Conservation (phyloP, 2,888 invertebrate genomes). For the Melanostoma mellinum region DNA sequence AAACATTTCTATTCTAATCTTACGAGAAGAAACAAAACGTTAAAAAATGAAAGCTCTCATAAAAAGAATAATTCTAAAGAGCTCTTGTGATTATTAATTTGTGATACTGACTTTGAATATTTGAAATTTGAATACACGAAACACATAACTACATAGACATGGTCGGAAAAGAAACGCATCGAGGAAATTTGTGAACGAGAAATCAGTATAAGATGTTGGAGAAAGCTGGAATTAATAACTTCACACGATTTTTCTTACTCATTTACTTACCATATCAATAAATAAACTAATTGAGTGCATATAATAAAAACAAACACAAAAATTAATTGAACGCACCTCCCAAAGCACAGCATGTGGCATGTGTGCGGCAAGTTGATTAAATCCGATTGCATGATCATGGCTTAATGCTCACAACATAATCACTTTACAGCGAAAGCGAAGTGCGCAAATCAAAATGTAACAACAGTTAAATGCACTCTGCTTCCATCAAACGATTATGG, state of each 20-base stretch:
- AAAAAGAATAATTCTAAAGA: too few relatives aligned
- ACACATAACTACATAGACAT: too few relatives aligned
- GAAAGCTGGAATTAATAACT: too few relatives aligned
- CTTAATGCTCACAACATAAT: slow-evolving; percentile 55
- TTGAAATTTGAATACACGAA: too few relatives aligned
- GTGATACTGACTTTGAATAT: too few relatives aligned
- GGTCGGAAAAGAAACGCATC: too few relatives aligned
- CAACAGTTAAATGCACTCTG: background rate
- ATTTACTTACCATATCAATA: slow-evolving; percentile 44
- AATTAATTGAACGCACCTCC: slow-evolving; percentile 41
- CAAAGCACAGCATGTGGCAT: slow-evolving; percentile 54
- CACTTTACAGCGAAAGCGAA: slow-evolving; percentile 37
- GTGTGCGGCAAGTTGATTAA: slow-evolving; percentile 48
- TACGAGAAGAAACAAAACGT: too few relatives aligned
- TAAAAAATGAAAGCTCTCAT: too few relatives aligned
- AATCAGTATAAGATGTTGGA: too few relatives aligned
- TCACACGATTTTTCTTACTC: background rate
- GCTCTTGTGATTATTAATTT: too few relatives aligned
- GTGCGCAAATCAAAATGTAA: slow-evolving; percentile 2
- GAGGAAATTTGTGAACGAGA: too few relatives aligned
- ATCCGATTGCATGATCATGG: slow-evolving; percentile 60
- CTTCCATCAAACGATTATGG: slow-evolving; percentile 56
- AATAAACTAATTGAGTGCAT: slow-evolving; percentile 40
- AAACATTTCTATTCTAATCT: too few relatives aligned
- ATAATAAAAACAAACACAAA: slow-evolving; percentile 30